phyloP scores from a whole-genome alignment of 1,140 invertebrate genomes.

The Theocolax elegans region DNA sequence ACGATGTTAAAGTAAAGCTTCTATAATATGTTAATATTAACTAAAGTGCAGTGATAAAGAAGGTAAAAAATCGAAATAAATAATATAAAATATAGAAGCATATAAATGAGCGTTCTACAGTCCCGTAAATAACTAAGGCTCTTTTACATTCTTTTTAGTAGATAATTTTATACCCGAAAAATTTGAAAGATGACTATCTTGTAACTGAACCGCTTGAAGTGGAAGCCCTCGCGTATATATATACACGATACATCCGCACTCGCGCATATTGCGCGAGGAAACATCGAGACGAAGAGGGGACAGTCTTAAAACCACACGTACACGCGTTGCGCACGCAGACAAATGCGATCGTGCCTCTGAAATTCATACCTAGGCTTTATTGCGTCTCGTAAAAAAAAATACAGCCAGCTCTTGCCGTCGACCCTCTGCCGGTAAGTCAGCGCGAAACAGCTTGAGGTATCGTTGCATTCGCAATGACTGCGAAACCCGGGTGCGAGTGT shows the following conservation, averaged over 20 bases:
- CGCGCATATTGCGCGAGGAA: background rate
- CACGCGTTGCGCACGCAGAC: background rate
- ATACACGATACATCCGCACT: background rate
- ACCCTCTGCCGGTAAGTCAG: conserved; percentile 31
- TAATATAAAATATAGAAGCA: too few relatives aligned
- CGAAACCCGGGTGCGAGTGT: background rate
- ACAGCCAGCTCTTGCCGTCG: conserved; percentile 14
- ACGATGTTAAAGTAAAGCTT: too few relatives aligned
- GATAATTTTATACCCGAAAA: too few relatives aligned
- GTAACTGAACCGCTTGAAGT: background rate
- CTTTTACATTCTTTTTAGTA: too few relatives aligned
- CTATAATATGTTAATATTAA: too few relatives aligned
- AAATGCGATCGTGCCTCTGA: conserved; percentile 11
- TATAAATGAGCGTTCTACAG: too few relatives aligned
- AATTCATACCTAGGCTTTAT: conserved; percentile 42
- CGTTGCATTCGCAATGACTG: conserved; percentile 39
- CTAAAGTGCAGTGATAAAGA: too few relatives aligned
- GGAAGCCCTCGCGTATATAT: background rate
- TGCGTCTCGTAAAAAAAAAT: conserved; percentile 42
- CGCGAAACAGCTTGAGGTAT: conserved; percentile 43
- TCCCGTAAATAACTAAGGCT: too few relatives aligned
- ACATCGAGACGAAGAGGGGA: background rate
- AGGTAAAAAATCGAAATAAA: too few relatives aligned
- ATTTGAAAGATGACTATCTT: background rate
- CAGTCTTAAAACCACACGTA: conserved; percentile 22